Evolutionary conservation across 2,797 vertebrate species (phyloP).

Genomic region (Muscicapa striata): DNA sequence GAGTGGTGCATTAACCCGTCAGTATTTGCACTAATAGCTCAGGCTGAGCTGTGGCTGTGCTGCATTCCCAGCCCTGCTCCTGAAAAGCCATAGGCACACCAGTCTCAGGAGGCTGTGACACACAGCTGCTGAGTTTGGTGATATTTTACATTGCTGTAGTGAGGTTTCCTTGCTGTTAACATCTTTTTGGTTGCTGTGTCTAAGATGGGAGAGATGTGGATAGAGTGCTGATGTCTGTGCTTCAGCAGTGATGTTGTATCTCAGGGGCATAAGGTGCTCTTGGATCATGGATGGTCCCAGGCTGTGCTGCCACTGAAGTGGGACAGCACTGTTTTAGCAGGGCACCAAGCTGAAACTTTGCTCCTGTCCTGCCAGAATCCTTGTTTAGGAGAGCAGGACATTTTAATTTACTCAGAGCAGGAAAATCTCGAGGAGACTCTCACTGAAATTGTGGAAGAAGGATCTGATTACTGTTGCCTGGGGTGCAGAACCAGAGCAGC

Average conservation of each 20-base stretch:
- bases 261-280: background rate
- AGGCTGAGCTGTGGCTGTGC: background rate
- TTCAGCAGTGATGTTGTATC: background rate
- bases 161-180: background rate
- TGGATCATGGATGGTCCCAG: background rate
- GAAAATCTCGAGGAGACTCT: background rate
- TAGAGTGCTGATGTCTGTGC: background rate
- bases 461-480: background rate
- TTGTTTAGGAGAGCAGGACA: background rate
- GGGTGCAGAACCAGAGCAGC: background rate
- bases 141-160: background rate
- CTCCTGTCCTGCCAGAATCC: background rate
- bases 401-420: background rate
- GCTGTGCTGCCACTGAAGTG: background rate
- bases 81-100: background rate
- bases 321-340: background rate
- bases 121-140: background rate
- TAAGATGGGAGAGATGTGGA: fast-evolving
- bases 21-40: background rate
- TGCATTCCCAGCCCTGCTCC: background rate
- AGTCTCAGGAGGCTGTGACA: fast-evolving
- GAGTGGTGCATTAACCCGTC: background rate
- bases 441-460: background rate
- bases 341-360: background rate
- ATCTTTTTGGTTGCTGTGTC: background rate